Conservation (phyloP, 2,797 vertebrate genomes). For the Chaetophractus vellerosus region DNA sequence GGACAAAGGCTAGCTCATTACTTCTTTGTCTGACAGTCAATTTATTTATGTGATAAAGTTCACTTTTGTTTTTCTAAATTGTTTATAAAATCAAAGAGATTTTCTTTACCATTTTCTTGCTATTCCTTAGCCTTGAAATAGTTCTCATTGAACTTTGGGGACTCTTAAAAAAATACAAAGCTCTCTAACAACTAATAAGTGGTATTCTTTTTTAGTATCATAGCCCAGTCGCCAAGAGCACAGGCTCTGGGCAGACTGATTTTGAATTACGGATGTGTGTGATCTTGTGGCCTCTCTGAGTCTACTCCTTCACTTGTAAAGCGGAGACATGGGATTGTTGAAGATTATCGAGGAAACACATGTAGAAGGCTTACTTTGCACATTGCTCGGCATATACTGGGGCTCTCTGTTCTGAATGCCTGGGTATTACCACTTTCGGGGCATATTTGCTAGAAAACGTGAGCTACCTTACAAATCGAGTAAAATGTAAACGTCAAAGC, state of each 20-base stretch:
- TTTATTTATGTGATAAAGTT: conserved; percentile 22
- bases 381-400: background rate
- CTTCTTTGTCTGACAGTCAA: background rate
- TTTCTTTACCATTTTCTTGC: background rate
- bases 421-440: background rate
- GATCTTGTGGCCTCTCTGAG: background rate
- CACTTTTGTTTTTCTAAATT: conserved; percentile 40
- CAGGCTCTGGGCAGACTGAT: background rate
- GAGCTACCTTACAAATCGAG: background rate
- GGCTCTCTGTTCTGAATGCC: background rate
- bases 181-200: conserved; percentile 12
- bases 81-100: conserved; percentile 46
- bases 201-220: background rate
- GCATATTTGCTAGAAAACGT: background rate
- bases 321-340: background rate
- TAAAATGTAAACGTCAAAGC: background rate
- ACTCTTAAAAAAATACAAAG: conserved; percentile 32
- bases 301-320: background rate
- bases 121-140: background rate
- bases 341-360: background rate
- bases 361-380: background rate
- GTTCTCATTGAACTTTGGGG: background rate
- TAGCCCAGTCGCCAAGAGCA: background rate
- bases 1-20: background rate
- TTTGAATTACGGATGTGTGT: background rate